Base-by-base conservation (phyloP, 2,797 vertebrate genomes). In the Allobates femoralis region DNA sequence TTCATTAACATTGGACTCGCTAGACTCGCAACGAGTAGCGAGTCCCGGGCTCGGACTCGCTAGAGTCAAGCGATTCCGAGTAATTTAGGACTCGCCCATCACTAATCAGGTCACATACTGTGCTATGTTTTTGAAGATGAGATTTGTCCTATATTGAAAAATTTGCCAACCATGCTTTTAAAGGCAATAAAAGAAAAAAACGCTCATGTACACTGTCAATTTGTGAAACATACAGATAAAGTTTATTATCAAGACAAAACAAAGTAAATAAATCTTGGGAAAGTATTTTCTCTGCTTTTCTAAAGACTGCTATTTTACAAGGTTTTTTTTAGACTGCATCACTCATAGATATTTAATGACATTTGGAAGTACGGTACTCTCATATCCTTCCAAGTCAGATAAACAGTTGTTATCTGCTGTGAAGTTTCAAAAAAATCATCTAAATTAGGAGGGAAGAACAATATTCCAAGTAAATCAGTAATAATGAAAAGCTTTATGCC, bases 371-470 rank as follows among this genome's bases (percentile, higher is more conserved):
- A n/a, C 28, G 32, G 55, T 81, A 28, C 26, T 51, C 12, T 69
- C 50, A 19, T 81, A 55, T 12, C 19, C 46, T 69, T 69, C 18
- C 62, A 69, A 30, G 50, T 34, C 37, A 51, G 62, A 67, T 81
- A 81, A 51, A 81, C 28, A 23, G 26, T 1, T 21, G 15, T 81
- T 75, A 28, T n/a, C 12, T 28, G 51, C 19, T 26, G 18, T 64
- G 67, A 16, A 81, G 30, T 67, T n/a, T n/a, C n/a, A 15, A 67
- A 50, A 80, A n/a, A 55, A 41, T 28, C n/a, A 80, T 64, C 37
- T 28, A 58, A 37, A 37, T 23, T 62, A 41, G n/a, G 1, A 46
- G 18, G n/a, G 8, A 64, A n/a, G n/a, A 51, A 21, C 64, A 76
- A 16, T 64, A 26, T 64, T 53, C n/a, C 79, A 66, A 67, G 41